Conservation (phyloP, 2,888 invertebrate genomes). For the Agrenia bidenticulata region DNA sequence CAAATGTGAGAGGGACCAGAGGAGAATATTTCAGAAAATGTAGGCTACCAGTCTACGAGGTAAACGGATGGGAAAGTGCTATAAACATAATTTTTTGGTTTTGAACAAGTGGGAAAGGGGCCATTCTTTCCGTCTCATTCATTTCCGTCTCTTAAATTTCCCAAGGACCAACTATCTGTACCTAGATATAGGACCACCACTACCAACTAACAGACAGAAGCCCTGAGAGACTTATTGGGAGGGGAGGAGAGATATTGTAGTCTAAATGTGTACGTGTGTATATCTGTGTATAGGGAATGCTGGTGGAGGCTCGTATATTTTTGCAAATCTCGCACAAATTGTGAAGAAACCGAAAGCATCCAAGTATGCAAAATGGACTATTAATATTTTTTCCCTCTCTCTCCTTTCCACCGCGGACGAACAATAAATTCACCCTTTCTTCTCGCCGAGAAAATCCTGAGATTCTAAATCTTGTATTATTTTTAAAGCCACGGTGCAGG, state of each 20-base stretch:
- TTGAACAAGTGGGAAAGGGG: constrained; percentile 5
- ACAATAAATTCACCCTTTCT: constrained; percentile 18
- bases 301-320: constrained; percentile 3
- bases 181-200: background rate
- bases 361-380: constrained; percentile 20
- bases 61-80: constrained; percentile 9
- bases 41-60: background rate
- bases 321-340: constrained; percentile 23
- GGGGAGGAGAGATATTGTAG: no score
- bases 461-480: background rate
- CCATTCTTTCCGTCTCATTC: constrained; percentile 25
- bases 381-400: constrained; percentile 27
- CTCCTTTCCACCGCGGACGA: background rate
- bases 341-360: constrained; percentile 23
- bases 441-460: background rate
- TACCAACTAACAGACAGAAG: no score
- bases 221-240: no score
- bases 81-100: constrained; percentile 5
- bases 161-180: no score
- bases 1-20: no score
- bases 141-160: constrained; percentile 9
- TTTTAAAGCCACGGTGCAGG: background rate
- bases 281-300: no score
- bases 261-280: no score
- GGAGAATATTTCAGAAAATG: no score